Evolutionary conservation across 2,888 invertebrate genomes (phyloP).

Genomic region (Diarsia rubi): DNA sequence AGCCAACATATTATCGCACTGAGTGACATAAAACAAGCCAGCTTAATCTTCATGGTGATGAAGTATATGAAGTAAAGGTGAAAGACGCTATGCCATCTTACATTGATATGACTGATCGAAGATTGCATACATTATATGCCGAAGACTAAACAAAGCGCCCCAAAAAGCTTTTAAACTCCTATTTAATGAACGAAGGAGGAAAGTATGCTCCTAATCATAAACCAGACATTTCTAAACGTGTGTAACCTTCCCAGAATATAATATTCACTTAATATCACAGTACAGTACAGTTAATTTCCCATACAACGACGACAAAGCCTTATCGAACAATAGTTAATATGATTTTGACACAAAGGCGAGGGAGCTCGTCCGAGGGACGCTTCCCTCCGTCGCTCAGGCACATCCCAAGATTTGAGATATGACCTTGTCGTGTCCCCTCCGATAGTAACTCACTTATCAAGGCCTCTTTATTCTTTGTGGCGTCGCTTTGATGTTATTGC

Average conservation of each 20-base stretch:
- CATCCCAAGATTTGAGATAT: slow-evolving; percentile 73
- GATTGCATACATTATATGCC: not conserved
- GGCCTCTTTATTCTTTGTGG: slow-evolving; percentile 65
- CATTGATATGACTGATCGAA: not conserved
- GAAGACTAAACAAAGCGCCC: not conserved
- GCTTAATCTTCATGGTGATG: not conserved
- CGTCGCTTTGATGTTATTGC: slow-evolving; percentile 69
- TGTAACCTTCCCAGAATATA: slow-evolving; percentile 33
- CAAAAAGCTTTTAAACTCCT: not conserved
- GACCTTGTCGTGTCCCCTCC: slow-evolving; percentile 76
- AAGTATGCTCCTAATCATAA: not conserved
- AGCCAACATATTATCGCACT: slow-evolving; percentile 3
- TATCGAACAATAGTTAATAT: slow-evolving; percentile 81
- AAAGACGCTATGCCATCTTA: not conserved
- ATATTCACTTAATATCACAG: slow-evolving; percentile 51
- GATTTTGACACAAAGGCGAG: slow-evolving; percentile 78
- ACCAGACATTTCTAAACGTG: slow-evolving; percentile 1
- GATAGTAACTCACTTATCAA: slow-evolving; percentile 71
- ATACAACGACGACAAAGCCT: slow-evolving; percentile 73
- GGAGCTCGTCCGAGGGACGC: slow-evolving; percentile 62
- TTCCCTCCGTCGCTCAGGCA: slow-evolving; percentile 62
- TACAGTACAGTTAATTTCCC: slow-evolving; percentile 67
- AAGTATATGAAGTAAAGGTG: not conserved
- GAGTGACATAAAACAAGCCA: not conserved
- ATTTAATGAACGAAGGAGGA: not conserved